Evolutionary conservation across 2,113 vertebrate species (phyloP), one percentile per base, ranked within the genome.

Genomic region (Chionodraco myersi): DNA sequence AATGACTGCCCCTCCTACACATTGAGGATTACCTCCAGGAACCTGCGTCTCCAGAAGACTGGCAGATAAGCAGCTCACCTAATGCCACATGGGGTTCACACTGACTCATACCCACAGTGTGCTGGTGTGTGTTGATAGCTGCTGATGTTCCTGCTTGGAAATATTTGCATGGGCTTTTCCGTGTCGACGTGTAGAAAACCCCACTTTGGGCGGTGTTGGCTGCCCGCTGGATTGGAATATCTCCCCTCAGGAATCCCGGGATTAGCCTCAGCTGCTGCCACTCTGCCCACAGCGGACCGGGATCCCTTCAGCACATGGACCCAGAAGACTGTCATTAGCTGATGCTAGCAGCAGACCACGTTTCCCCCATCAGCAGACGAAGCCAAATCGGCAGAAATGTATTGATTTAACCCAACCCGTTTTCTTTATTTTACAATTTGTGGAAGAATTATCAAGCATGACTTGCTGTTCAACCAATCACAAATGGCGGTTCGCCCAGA

Each of bases 201-300:
- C 72, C 80, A 53, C 71, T 82, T 77, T 62, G 60, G 70, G 82
- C 14, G 71, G 79, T 91, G 90, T 90, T 72, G 86, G 82, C 86
- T 34, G 87, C 88, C 89, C 90, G 84, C 83, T 70, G 82, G 82
- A 72, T 86, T 83, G 91, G 91, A 92, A 92, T 91, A 91, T 91
- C 85, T 89, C 68, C 71, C 86, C 87, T 82, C 81, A 89, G 83
- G 90, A 90, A 91, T 91, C 85, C 71, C 68, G 34, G 91, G 91
- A 92, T 91, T 83, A 84, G 73, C 65, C 75, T 79, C 84, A 81
- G 77, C 82, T 84, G 85, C 86, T 61, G 61, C 44, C 49, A 56
- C 77, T 57, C 68, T 80, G 71, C 70, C 90, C 79, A 47, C 70
- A 67, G 60, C 41, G 58, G 80, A 80, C 48, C 72, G 67, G 77